A percentile compares a stretch with the other conserved stretches of the same genome.
Evolutionary conservation across 1,140 invertebrate species (phyloP).

Genomic region (Paralvinella palmiformis): DNA sequence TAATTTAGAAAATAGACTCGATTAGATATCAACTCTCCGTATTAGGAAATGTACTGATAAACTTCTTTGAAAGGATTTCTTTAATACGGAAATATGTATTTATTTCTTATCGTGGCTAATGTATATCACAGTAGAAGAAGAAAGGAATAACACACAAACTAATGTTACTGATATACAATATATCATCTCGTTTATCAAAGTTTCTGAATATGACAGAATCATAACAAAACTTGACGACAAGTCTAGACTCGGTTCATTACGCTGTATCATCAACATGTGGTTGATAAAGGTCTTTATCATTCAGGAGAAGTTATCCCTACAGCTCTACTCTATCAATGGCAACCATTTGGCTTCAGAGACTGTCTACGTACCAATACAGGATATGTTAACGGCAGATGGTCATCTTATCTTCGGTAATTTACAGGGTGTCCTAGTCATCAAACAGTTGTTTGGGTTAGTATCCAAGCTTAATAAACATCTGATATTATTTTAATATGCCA

Average conservation of each 20-base stretch:
- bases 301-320: constrained; percentile 46
- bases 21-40: no score
- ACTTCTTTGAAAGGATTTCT: no score
- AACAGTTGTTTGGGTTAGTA: constrained; percentile 47
- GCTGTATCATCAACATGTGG: not conserved
- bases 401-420: constrained; percentile 38
- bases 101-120: not conserved
- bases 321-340: constrained; percentile 61
- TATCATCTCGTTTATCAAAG: no score
- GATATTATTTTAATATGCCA: not conserved
- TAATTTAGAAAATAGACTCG: no score
- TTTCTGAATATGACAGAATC: no score
- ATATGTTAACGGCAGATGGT: constrained; percentile 42
- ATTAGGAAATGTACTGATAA: no score
- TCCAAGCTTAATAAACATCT: not conserved
- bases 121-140: not conserved
- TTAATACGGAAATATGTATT: no score
- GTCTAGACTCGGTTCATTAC: not conserved
- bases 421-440: constrained; percentile 55
- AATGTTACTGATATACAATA: not conserved
- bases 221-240: no score
- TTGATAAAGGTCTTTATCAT: constrained; percentile 7
- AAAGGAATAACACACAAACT: not conserved
- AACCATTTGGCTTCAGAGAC: constrained; percentile 54
- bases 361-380: constrained; percentile 38